Evolutionary conservation across 2,797 vertebrate species (phyloP).

Genomic region (Eleutherodactylus coqui): DNA sequence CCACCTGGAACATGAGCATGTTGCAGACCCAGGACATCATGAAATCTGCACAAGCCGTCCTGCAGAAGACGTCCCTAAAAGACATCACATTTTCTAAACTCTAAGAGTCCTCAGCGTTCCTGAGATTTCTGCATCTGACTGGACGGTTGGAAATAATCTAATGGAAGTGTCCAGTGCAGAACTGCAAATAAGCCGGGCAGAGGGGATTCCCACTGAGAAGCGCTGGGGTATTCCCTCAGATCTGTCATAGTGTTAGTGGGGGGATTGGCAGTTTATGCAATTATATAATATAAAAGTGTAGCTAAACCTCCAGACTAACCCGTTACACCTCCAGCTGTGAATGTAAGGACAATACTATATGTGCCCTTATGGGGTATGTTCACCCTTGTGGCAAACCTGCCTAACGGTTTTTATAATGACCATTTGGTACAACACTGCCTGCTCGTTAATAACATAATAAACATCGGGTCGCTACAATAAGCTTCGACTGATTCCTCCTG

Average conservation of each 20-base stretch:
- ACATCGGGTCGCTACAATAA: background rate
- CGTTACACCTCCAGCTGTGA: no score
- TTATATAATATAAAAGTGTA: background rate
- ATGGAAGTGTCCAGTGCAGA: background rate
- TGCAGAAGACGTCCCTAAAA: conserved; percentile 84
- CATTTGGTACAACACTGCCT: background rate
- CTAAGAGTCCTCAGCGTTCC: conserved; percentile 60
- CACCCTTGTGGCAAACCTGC: background rate
- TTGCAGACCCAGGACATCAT: conserved; percentile 86
- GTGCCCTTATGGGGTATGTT: background rate
- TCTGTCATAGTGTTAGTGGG: background rate
- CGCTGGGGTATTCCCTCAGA: background rate
- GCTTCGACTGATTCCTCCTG: background rate
- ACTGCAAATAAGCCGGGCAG: background rate
- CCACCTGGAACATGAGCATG: conserved; percentile 93
- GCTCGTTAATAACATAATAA: background rate
- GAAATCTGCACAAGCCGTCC: conserved; percentile 81
- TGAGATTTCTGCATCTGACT: background rate
- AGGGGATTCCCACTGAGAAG: background rate
- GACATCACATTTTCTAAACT: conserved; percentile 81
- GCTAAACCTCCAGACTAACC: background rate
- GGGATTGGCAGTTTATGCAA: background rate
- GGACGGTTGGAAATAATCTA: background rate
- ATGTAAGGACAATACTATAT: background rate
- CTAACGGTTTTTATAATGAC: background rate